Base-by-base conservation (phyloP, 2,888 invertebrate species). In the Agriopis leucophaearia region DNA sequence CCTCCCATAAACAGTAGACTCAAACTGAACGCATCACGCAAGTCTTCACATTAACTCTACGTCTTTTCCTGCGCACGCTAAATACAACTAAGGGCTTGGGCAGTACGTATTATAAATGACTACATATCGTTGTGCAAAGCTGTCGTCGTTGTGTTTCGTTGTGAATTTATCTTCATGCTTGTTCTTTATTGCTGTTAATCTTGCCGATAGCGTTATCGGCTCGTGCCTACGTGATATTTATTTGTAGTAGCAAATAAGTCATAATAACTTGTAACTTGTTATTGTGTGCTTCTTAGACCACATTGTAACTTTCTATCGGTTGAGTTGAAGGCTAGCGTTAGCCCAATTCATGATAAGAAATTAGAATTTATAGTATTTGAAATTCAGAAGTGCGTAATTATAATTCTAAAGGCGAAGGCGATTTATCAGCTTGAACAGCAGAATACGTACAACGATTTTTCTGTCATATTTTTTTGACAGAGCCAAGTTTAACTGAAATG, bases 101-200 rank as follows among this genome's bases (percentile, higher is more conserved):
- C n/a, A n/a, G n/a, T n/a, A n/a, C n/a, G n/a, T n/a, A n/a, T n/a
- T n/a, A n/a, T n/a, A n/a, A n/a, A n/a, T n/a, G n/a, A n/a, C n/a
- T n/a, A n/a, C n/a, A n/a, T n/a, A n/a, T n/a, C n/a, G n/a, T n/a
- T n/a, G n/a, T n/a, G n/a, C n/a, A n/a, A n/a, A n/a, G n/a, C n/a
- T n/a, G n/a, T n/a, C n/a, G n/a, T n/a, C n/a, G n/a, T n/a, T n/a
- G n/a, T n/a, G n/a, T n/a, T n/a, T n/a, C n/a, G n/a, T n/a, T n/a
- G n/a, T n/a, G n/a, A 51, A 18, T 44, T 12, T 45, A 36, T 58
- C 55, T 15, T 42, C 48, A 56, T 61, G 55, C 36, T 56, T 60
- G 50, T 58, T 47, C 35, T 65, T 56, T 61, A 61, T 51, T 56
- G 45, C 18, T 27, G 50, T 27, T 61, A 61, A 61, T 51, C 56